phyloP scores from a whole-genome alignment of 2,113 vertebrate species.

The Polypterus bichir region DNA sequence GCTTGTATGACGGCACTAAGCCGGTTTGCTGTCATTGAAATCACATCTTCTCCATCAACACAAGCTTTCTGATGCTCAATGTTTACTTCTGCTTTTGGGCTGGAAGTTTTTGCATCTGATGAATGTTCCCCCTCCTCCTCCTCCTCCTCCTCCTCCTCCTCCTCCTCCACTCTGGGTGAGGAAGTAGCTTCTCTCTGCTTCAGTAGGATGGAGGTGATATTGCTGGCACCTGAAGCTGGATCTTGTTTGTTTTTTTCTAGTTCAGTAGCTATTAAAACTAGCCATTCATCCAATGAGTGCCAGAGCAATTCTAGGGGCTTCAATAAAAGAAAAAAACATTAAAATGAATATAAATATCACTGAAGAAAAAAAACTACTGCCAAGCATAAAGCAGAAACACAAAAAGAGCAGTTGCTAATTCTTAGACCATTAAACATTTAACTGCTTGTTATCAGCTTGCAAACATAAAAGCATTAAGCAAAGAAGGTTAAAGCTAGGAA shows the following conservation, averaged over 20 bases:
- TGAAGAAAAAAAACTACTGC: too few relatives aligned
- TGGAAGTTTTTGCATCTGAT: slow-evolving; percentile 11
- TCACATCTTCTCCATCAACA: slow-evolving; percentile 81
- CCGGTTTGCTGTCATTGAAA: slow-evolving; percentile 90
- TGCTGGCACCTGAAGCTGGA: slow-evolving; percentile 40
- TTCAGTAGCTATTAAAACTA: slow-evolving; percentile 90
- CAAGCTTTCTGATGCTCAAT: slow-evolving; percentile 59
- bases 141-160: slow-evolving; percentile 12
- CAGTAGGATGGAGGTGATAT: slow-evolving; percentile 69
- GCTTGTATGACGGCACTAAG: slow-evolving; percentile 96
- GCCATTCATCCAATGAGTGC: slow-evolving; percentile 96
- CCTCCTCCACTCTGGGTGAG: slow-evolving; percentile 5
- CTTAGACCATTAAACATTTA: too few relatives aligned
- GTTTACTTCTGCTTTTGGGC: slow-evolving; percentile 32
- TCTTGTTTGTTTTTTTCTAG: slow-evolving; percentile 68
- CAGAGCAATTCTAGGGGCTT: slow-evolving; percentile 90
- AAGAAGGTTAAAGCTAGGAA: too few relatives aligned
- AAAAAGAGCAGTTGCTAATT: too few relatives aligned
- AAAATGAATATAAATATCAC: slow-evolving; percentile 7
- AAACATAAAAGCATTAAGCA: too few relatives aligned
- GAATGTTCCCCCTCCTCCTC: slow-evolving; percentile 14
- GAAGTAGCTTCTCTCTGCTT: slow-evolving; percentile 59
- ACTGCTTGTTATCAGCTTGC: too few relatives aligned
- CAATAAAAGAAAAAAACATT: slow-evolving; percentile 25
- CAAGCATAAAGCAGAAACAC: too few relatives aligned